phyloP scores from a whole-genome alignment of 2,888 invertebrate genomes.

The Zaprionus bogoriensis region DNA sequence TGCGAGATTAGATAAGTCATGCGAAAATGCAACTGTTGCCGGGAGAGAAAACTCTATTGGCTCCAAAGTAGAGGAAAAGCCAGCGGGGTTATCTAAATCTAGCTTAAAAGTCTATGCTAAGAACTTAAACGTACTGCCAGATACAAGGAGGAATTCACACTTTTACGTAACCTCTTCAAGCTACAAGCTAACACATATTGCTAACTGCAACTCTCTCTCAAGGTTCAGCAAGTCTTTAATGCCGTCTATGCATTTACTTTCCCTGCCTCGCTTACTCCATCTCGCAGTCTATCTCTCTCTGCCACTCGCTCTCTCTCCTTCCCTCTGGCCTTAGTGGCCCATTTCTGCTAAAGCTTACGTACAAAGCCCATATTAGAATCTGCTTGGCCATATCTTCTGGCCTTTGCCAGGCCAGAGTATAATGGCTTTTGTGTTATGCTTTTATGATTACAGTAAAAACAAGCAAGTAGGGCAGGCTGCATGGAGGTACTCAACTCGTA shows the following conservation, averaged over 20 bases:
- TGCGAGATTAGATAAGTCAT: constrained; percentile 32
- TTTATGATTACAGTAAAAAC: constrained; percentile 68
- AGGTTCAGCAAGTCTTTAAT: too few relatives aligned
- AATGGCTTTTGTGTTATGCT: constrained; percentile 73
- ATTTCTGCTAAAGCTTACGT: constrained; percentile 10
- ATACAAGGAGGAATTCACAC: too few relatives aligned
- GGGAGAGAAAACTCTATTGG: too few relatives aligned
- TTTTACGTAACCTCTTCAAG: too few relatives aligned
- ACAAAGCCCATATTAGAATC: constrained; percentile 36
- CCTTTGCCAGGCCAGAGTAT: constrained; percentile 33
- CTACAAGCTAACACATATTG: too few relatives aligned
- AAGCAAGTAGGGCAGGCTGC: constrained; percentile 30
- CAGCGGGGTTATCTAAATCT: constrained; percentile 35
- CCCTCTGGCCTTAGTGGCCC: background rate
- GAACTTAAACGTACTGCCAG: too few relatives aligned
- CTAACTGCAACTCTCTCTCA: too few relatives aligned
- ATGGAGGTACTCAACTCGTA: too few relatives aligned
- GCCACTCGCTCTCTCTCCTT: background rate
- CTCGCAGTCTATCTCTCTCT: background rate
- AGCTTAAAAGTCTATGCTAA: constrained; percentile 2
- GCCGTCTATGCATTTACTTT: too few relatives aligned
- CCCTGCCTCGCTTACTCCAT: background rate
- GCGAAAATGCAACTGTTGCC: constrained; percentile 33
- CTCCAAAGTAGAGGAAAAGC: too few relatives aligned
- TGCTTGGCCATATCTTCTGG: constrained; percentile 33